Conservation (phyloP, 2,888 invertebrate species). For the Rapana venosa region DNA sequence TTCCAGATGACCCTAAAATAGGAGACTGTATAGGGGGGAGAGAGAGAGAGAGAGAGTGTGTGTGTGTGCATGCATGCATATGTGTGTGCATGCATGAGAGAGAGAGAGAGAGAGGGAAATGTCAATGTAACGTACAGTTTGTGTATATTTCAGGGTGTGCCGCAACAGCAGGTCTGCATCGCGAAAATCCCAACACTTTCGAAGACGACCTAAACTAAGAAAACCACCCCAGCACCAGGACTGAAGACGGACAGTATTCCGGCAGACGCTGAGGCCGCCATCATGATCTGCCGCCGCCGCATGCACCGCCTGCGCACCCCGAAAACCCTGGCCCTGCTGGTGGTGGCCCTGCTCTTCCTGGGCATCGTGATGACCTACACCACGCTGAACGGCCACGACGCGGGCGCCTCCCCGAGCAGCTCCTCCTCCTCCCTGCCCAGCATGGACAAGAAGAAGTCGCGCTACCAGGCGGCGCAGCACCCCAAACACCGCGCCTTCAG, state of each 20-base stretch:
- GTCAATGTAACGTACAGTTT: background rate
- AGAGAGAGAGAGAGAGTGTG: too few relatives aligned
- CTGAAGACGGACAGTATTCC: too few relatives aligned
- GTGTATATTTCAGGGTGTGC: too few relatives aligned
- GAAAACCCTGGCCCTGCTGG: conserved; percentile 38
- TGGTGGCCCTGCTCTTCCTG: conserved; percentile 40
- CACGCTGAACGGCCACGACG: conserved; percentile 38
- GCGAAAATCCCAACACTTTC: too few relatives aligned
- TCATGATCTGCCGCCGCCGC: conserved; percentile 43
- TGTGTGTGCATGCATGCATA: too few relatives aligned
- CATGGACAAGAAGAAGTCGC: conserved; percentile 39
- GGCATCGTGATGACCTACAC: conserved; percentile 46
- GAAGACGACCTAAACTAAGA: too few relatives aligned
- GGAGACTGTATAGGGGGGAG: too few relatives aligned
- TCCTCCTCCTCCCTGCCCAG: conserved; percentile 38
- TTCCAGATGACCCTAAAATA: too few relatives aligned
- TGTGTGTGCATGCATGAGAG: too few relatives aligned
- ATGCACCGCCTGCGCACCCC: conserved; percentile 41
- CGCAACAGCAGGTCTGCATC: too few relatives aligned
- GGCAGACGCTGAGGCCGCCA: background rate
- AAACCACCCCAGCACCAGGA: background rate
- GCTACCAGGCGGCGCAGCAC: conserved; percentile 35
- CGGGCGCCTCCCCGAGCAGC: background rate
- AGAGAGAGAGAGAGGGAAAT: background rate
- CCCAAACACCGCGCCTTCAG: conserved; percentile 5